Evolutionary conservation across 2,888 invertebrate species (phyloP).

Genomic region (Calameuta pallipes): DNA sequence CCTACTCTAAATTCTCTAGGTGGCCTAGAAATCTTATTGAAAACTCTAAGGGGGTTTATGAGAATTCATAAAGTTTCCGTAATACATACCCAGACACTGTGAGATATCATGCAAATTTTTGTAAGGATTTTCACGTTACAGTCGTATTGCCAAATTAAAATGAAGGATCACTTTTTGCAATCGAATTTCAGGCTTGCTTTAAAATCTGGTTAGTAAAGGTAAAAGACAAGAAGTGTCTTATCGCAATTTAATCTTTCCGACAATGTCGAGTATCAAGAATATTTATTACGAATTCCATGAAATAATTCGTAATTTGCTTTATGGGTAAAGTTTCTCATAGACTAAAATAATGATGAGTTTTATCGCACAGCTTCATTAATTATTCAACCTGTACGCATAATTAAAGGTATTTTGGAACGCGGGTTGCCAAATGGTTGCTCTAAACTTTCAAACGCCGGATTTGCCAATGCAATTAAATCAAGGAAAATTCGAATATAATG

Average conservation of each 20-base stretch:
- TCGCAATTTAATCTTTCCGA: not conserved
- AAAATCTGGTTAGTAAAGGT: not conserved
- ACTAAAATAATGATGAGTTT: not conserved
- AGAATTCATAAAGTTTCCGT: not conserved
- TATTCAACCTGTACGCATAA: slow-evolving; percentile 15
- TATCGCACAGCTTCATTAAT: not conserved
- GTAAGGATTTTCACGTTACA: not conserved
- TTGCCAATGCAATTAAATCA: slow-evolving; percentile 80
- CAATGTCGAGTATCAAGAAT: not conserved
- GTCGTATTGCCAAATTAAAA: not conserved
- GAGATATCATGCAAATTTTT: not conserved
- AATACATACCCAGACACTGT: not conserved
- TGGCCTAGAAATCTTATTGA: not conserved
- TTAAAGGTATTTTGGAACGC: slow-evolving; percentile 79
- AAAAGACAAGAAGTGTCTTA: not conserved
- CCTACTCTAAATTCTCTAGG: not conserved
- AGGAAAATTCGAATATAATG: slow-evolving; percentile 82
- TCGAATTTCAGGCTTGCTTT: not conserved
- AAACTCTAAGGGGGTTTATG: not conserved
- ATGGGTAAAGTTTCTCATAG: not conserved
- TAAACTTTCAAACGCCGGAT: slow-evolving; percentile 79
- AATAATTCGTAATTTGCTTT: not conserved
- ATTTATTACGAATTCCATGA: not conserved
- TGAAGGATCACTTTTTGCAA: not conserved
- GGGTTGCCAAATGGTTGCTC: slow-evolving; percentile 79